A percentile compares a stretch with the other conserved stretches of the same genome.
These are phyloP conservation scores for Drosophila anomalata DNA, from an alignment of 2,888 invertebrate species.

Conservation along the genomic window DNA sequence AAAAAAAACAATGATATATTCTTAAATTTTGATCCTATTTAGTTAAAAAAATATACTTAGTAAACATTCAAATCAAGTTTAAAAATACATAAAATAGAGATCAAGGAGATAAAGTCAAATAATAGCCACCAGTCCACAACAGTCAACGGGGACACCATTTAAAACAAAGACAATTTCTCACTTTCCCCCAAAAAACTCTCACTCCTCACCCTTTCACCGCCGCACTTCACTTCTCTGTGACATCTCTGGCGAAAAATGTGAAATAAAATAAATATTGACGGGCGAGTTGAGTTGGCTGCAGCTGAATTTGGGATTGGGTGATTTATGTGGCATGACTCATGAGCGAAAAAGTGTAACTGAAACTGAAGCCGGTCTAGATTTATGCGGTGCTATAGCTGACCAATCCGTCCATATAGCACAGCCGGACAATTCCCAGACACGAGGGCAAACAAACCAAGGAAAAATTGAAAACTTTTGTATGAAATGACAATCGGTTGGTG, in stretches of 20 bases:
- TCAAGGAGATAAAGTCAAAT: slow-evolving; percentile 19
- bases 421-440: slow-evolving; percentile 66
- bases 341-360: slow-evolving; percentile 39
- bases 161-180: slow-evolving; percentile 43
- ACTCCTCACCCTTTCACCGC: neutral
- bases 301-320: slow-evolving; percentile 44
- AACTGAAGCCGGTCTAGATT: slow-evolving; percentile 44
- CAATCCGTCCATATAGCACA: slow-evolving; percentile 36
- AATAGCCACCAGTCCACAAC: slow-evolving; percentile 11
- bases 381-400: slow-evolving; percentile 40
- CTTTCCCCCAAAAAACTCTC: slow-evolving; percentile 15
- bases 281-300: slow-evolving; percentile 51
- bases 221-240: slow-evolving; percentile 21
- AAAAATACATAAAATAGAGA: neutral
- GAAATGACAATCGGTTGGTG: slow-evolving; percentile 14
- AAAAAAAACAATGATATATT: neutral
- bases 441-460: slow-evolving; percentile 54
- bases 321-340: slow-evolving; percentile 75
- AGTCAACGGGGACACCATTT: slow-evolving; percentile 25
- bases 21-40: neutral
- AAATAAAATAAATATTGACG: slow-evolving; percentile 76
- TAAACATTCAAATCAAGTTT: neutral
- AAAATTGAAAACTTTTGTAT: slow-evolving; percentile 57
- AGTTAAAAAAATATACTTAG: neutral
- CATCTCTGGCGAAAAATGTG: slow-evolving; percentile 50